Evolutionary conservation across 2,113 vertebrate species (phyloP).

Genomic region (Vireo altiloquus): DNA sequence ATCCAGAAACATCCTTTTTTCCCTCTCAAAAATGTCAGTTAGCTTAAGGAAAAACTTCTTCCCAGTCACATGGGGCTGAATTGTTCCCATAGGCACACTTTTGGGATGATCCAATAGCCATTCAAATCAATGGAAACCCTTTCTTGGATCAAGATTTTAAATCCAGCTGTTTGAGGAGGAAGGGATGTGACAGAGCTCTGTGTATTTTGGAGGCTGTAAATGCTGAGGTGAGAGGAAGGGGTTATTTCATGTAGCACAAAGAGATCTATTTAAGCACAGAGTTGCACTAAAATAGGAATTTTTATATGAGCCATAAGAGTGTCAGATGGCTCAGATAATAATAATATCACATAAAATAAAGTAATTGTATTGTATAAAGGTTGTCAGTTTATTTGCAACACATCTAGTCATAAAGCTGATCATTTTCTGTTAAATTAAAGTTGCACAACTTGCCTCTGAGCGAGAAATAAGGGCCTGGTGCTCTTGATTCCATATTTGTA

Average conservation of each 20-base stretch:
- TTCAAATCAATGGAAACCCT: neutral
- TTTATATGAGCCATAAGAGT: slow-evolving; percentile 38
- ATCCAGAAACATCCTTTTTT: neutral
- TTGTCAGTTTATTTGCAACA: slow-evolving; percentile 57
- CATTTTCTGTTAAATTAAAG: slow-evolving; percentile 52
- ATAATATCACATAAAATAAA: slow-evolving; percentile 55
- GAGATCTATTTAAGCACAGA: slow-evolving; percentile 5
- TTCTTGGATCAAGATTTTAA: neutral
- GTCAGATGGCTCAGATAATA: slow-evolving; percentile 62
- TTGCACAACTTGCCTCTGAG: slow-evolving; percentile 29
- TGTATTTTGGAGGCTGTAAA: neutral
- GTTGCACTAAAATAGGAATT: slow-evolving; percentile 17
- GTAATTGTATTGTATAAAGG: slow-evolving; percentile 21
- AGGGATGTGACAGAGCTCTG: neutral
- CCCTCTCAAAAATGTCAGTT: neutral
- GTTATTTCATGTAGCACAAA: slow-evolving; percentile 5
- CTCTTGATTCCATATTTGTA: slow-evolving; percentile 23
- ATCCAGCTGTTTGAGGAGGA: neutral
- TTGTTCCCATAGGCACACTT: neutral
- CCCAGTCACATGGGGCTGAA: neutral
- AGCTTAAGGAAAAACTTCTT: neutral
- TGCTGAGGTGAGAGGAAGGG: neutral
- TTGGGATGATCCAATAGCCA: neutral
- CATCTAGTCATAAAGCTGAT: slow-evolving; percentile 26
- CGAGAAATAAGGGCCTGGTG: slow-evolving; percentile 2